A percentile compares a stretch with the other conserved stretches of the same genome.
Conservation (phyloP, 2,888 invertebrate species). For the Tridacna crocea region DNA sequence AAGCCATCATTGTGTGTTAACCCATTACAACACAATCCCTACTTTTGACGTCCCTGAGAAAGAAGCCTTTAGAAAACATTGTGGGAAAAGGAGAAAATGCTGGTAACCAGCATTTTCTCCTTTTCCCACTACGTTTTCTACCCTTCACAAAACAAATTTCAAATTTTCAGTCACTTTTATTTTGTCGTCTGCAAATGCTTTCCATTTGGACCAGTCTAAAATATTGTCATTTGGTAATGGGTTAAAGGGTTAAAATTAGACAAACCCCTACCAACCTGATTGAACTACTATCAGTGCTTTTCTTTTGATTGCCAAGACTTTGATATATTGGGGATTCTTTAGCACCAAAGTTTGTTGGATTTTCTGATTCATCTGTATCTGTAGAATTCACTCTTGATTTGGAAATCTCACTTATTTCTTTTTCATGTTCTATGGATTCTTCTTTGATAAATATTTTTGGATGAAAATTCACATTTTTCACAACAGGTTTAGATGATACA, state of each 20-base stretch:
- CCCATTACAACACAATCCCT: too few relatives aligned
- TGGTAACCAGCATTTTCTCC: not conserved
- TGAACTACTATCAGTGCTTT: not conserved
- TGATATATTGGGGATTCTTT: not conserved
- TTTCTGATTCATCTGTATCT: not conserved
- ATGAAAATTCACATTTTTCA: slow-evolving; percentile 40
- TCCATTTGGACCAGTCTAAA: too few relatives aligned
- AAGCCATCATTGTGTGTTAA: too few relatives aligned
- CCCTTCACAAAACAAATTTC: too few relatives aligned
- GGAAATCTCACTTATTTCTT: slow-evolving; percentile 20
- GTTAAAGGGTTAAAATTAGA: too few relatives aligned
- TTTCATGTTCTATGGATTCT: slow-evolving; percentile 10
- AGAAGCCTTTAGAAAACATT: not conserved
- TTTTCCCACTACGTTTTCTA: not conserved
- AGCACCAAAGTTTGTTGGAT: not conserved
- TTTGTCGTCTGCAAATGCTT: too few relatives aligned
- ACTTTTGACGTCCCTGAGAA: too few relatives aligned
- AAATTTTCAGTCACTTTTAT: too few relatives aligned
- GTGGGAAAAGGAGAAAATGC: not conserved
- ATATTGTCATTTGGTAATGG: too few relatives aligned
- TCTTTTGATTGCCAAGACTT: not conserved
- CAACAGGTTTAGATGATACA: not conserved
- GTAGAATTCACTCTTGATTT: not conserved
- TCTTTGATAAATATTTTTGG: slow-evolving; percentile 27
- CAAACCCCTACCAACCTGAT: not conserved